Percentiles rank a stretch among this genome's conserved stretches.
Evolutionary conservation across 2,113 vertebrate species (phyloP).

Genomic region (Perca schrenkii): DNA sequence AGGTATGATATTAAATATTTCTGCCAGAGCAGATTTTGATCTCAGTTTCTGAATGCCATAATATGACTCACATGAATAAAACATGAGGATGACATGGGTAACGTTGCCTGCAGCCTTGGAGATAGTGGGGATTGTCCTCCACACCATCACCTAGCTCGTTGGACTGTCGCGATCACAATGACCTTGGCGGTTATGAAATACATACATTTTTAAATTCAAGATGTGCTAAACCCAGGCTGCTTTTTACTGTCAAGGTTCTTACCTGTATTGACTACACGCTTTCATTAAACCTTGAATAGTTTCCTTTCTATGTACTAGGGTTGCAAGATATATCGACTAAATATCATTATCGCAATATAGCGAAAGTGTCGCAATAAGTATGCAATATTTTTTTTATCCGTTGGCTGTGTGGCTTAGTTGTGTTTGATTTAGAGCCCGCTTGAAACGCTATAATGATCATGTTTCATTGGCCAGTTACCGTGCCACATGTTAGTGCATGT

Average conservation of each 20-base stretch:
- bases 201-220: constrained; percentile 50
- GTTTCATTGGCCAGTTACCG: too few species aligned
- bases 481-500: too few species aligned
- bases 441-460: too few species aligned
- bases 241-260: constrained; percentile 39
- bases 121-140: constrained; percentile 75
- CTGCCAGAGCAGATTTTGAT: constrained; percentile 82
- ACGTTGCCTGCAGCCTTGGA: constrained; percentile 76
- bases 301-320: too few species aligned
- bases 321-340: too few species aligned
- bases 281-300: constrained; percentile 12
- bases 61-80: constrained; percentile 81
- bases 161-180: constrained; percentile 57
- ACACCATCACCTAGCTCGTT: constrained; percentile 47
- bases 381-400: too few species aligned
- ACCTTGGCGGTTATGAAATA: constrained; percentile 71
- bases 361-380: too few species aligned
- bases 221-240: constrained; percentile 19
- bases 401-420: too few species aligned
- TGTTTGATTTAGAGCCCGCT: too few species aligned
- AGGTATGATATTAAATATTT: constrained; percentile 84
- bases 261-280: constrained; percentile 44
- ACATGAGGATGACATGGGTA: constrained; percentile 79
- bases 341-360: too few species aligned
- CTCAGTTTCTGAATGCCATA: constrained; percentile 77